Conservation (phyloP, 1,140 invertebrate genomes). For the Cotesia vestalis region DNA sequence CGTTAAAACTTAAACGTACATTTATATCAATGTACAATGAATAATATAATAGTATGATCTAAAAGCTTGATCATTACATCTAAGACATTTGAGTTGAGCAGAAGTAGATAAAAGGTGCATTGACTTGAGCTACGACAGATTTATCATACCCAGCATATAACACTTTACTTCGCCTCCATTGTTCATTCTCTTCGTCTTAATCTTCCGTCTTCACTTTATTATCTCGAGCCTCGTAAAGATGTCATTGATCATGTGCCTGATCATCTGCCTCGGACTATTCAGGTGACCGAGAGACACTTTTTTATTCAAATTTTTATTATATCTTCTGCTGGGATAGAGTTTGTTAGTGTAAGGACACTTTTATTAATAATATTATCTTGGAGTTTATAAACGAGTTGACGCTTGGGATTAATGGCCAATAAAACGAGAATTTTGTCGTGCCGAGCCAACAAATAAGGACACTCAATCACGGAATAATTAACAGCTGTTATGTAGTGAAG, state of each 20-base stretch:
- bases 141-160: slow-evolving; percentile 43
- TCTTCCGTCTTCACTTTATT: slow-evolving; percentile 33
- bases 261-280: slow-evolving; percentile 3
- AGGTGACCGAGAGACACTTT: background rate
- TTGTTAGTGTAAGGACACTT: slow-evolving; percentile 3
- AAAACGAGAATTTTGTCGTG: too few species aligned
- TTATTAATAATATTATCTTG: too few species aligned
- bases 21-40: too few species aligned
- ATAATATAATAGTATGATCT: too few species aligned
- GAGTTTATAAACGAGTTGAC: too few species aligned
- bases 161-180: slow-evolving; percentile 41
- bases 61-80: background rate
- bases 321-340: background rate
- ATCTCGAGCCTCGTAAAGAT: slow-evolving; percentile 50
- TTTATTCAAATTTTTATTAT: background rate
- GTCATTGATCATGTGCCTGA: slow-evolving; percentile 50
- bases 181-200: slow-evolving; percentile 26
- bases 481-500: too few species aligned
- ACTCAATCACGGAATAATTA: too few species aligned
- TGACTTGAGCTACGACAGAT: slow-evolving; percentile 48
- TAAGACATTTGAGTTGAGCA: slow-evolving; percentile 13
- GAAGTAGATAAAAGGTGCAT: slow-evolving; percentile 10
- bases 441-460: too few species aligned
- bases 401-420: too few species aligned
- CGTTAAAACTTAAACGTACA: too few species aligned